A percentile compares a stretch with the other conserved stretches of the same genome.
phyloP scores from a whole-genome alignment of 2,113 vertebrate species.

The Abramis brama region DNA sequence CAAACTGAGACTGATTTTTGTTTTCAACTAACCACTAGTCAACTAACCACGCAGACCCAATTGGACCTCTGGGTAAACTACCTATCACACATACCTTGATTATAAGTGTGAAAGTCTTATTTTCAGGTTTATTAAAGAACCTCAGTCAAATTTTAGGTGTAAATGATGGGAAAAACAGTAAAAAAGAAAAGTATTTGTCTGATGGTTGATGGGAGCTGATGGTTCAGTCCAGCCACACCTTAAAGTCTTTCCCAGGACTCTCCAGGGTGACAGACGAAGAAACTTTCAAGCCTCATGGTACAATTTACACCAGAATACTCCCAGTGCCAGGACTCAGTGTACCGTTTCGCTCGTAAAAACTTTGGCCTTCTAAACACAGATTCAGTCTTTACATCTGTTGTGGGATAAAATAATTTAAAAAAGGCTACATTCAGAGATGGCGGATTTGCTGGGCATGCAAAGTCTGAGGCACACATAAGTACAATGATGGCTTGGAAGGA shows the following conservation, averaged over 20 bases:
- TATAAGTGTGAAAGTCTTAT: too few relatives aligned
- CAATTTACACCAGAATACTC: not conserved
- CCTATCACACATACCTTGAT: too few relatives aligned
- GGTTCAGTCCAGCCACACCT: not conserved
- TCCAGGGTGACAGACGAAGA: not conserved
- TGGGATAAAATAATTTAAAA: not conserved
- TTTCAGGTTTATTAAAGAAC: too few relatives aligned
- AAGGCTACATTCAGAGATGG: not conserved
- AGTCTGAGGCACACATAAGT: not conserved
- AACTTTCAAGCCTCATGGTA: not conserved
- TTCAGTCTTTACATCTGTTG: conserved; percentile 18
- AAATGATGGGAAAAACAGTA: too few relatives aligned
- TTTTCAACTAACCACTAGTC: too few relatives aligned
- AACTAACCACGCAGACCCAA: too few relatives aligned
- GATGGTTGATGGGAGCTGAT: not conserved
- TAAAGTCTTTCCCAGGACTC: not conserved
- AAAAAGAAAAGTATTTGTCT: too few relatives aligned
- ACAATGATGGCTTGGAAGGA: not conserved
- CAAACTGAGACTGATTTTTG: too few relatives aligned
- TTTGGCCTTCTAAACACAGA: conserved; percentile 4
- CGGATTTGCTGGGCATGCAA: not conserved
- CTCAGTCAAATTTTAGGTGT: too few relatives aligned
- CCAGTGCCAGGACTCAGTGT: not conserved
- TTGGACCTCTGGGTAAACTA: too few relatives aligned
- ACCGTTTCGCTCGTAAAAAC: not conserved